Evolutionary conservation across 2,888 invertebrate genomes (phyloP).

Genomic region (Seira musarum): DNA sequence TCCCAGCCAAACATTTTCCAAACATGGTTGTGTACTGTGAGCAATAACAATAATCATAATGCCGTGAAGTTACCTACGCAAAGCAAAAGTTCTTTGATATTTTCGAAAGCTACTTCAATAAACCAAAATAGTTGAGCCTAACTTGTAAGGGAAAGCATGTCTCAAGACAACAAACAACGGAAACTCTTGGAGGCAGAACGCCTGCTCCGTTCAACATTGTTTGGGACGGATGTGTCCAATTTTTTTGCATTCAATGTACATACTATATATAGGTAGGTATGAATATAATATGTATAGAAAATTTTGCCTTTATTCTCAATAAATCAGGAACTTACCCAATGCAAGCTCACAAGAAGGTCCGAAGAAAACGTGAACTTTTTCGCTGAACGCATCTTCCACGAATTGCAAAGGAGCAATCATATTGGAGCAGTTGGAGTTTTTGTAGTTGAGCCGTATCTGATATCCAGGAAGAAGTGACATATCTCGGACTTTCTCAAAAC

Average conservation of each 20-base stretch:
- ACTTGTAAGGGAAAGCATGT: not conserved
- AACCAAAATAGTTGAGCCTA: not conserved
- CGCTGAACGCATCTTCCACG: conserved; percentile 48
- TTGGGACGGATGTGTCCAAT: too few relatives aligned
- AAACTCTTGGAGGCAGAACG: not conserved
- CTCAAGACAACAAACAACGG: not conserved
- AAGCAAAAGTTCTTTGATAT: too few relatives aligned
- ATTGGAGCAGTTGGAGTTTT: conserved; percentile 70
- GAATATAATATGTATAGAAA: too few relatives aligned
- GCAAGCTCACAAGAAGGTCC: conserved; percentile 88
- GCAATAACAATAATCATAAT: conserved; percentile 27
- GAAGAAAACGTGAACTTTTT: conserved; percentile 80
- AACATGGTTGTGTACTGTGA: not conserved
- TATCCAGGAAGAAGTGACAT: conserved; percentile 60
- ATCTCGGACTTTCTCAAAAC: conserved; percentile 58
- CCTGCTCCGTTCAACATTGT: too few relatives aligned
- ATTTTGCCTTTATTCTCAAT: not conserved
- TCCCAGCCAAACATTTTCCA: conserved; percentile 23
- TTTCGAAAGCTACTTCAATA: too few relatives aligned
- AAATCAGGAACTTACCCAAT: conserved; percentile 78
- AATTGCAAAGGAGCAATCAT: conserved; percentile 68
- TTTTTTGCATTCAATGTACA: too few relatives aligned
- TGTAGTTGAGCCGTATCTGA: conserved; percentile 62
- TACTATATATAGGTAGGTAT: too few relatives aligned
- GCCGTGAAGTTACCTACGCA: too few relatives aligned